Conservation (phyloP, 2,888 invertebrate species). For the Lampropteryx suffumata region DNA sequence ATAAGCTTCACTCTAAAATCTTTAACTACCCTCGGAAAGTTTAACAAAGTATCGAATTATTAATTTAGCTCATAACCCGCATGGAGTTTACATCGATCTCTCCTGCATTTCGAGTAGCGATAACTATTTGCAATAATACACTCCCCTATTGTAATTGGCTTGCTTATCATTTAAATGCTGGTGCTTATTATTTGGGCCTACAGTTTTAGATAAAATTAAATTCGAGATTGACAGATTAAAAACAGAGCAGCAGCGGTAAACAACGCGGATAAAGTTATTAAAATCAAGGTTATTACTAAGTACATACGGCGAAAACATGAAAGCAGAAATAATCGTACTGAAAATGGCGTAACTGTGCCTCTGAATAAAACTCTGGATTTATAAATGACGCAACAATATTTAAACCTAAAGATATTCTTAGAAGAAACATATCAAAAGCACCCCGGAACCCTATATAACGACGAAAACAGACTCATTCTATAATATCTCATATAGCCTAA, state of each 20-base stretch:
- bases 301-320: too few relatives aligned
- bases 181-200: constrained; percentile 11
- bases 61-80: constrained; percentile 55
- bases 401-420: constrained; percentile 45
- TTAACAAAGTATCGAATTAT: not conserved
- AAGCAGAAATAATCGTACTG: too few relatives aligned
- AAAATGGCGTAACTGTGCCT: too few relatives aligned
- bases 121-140: constrained; percentile 34
- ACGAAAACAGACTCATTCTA: constrained; percentile 54
- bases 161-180: constrained; percentile 26
- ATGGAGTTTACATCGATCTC: constrained; percentile 58
- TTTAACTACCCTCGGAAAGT: too few relatives aligned
- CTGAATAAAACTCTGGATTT: constrained; percentile 23
- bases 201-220: not conserved
- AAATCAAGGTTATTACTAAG: too few relatives aligned
- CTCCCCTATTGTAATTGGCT: constrained; percentile 35
- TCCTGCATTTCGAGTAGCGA: constrained; percentile 45
- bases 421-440: constrained; percentile 58
- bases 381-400: constrained; percentile 27
- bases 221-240: too few relatives aligned
- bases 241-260: too few relatives aligned
- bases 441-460: constrained; percentile 56
- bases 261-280: too few relatives aligned
- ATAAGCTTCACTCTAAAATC: too few relatives aligned
- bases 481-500: constrained; percentile 46